Evolutionary conservation across 2,888 invertebrate genomes (phyloP).

Genomic region (Aspidapion aeneum): DNA sequence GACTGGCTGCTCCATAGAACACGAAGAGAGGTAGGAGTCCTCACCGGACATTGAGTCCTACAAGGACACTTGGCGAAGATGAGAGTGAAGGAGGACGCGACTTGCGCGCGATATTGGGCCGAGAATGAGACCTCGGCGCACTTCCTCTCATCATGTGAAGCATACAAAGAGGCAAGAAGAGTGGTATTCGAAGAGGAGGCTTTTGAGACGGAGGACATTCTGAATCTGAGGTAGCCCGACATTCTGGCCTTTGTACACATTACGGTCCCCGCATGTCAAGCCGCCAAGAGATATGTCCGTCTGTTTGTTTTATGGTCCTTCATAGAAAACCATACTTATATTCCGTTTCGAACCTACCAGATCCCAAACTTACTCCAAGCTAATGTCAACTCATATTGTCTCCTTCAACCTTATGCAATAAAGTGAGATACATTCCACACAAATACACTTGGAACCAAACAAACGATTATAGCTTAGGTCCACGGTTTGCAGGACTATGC

Average conservation of each 20-base stretch:
- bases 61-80: no score
- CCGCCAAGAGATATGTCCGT: constrained; percentile 18
- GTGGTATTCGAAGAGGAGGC: no score
- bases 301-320: constrained; percentile 7
- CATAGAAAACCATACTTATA: neutral
- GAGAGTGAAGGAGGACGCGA: no score
- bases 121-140: no score
- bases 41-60: no score
- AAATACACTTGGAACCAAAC: neutral
- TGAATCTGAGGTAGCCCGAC: no score
- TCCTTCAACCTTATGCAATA: neutral
- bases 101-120: no score
- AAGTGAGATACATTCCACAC: neutral
- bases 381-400: neutral
- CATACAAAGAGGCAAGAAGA: no score
- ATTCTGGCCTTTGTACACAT: constrained; percentile 10
- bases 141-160: no score
- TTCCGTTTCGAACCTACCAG: neutral
- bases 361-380: neutral
- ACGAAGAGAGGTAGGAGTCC: no score
- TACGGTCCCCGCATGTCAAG: constrained; percentile 24
- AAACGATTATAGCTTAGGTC: neutral
- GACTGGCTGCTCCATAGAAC: no score
- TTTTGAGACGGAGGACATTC: no score
- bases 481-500: neutral